Evolutionary conservation across 2,888 invertebrate species (phyloP), one percentile per base, ranked within the genome.

Genomic region (Bibio marci): DNA sequence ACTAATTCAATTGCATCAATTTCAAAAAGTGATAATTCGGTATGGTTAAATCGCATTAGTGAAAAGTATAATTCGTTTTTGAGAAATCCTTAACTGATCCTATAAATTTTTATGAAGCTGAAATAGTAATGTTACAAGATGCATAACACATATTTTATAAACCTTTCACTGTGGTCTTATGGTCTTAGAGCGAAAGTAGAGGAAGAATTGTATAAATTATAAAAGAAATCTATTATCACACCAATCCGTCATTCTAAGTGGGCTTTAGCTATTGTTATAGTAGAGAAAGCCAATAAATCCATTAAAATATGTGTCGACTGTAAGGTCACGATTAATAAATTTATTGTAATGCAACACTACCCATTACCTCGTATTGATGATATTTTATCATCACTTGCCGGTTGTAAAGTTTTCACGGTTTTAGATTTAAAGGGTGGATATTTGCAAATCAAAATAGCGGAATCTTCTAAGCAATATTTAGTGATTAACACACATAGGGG

Each of bases 221-320:
- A 44, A 31, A 36, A 40, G 11, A 14, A 39, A n/a, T 46, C 46
- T 12, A 45, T 49, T 26, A 37, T 51, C 26, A 30, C 17, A 11
- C 43, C 47, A 33, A 43, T 52, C 31, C 43, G 39, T 37, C 38
- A 40, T 44, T 48, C 45, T 35, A 43, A 48, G 25, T 53, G 49
- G 50, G 50, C 50, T 12, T 47, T 47, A 39, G 53, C 54, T 5
- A 50, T 55, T 6, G 51, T 54, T 1, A 42, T 52, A 31, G 52
- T 54, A 4, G 50, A 48, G 17, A 53, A 55, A 38, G 45, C 39
- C 31, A 46, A 47, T 37, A 41, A 43, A n/a, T 41, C 45, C 5
- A 43, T 53, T 8, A 31, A 54, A 37, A 45, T 56, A n/a, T 54
- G 53, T 43, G 48, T 52, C 4, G 51, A 58, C 47, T 52, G 49